Evolutionary conservation across 1,140 invertebrate species (phyloP).

Genomic region (Drosophila miranda): DNA sequence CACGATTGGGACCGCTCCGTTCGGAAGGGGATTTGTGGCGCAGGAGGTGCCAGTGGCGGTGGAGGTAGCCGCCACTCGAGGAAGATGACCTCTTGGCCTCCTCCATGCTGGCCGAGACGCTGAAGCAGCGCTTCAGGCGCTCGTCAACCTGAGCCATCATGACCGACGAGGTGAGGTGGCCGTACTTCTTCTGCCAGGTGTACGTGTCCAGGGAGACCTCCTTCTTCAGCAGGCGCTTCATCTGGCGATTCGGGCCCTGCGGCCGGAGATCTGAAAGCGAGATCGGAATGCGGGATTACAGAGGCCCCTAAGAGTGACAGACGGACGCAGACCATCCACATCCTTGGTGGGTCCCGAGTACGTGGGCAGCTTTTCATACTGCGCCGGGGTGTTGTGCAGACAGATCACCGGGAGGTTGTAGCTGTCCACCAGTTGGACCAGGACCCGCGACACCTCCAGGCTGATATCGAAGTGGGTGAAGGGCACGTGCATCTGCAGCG

Average conservation of each 20-base stretch:
- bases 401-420: slow-evolving; percentile 90
- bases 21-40: slow-evolving; percentile 43
- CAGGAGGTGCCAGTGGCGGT: slow-evolving; percentile 51
- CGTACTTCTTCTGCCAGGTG: slow-evolving; percentile 93
- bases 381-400: slow-evolving; percentile 91
- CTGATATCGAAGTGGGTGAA: slow-evolving; percentile 90
- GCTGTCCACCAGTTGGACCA: slow-evolving; percentile 88
- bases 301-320: no score
- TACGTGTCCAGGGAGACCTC: slow-evolving; percentile 93
- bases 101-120: slow-evolving; percentile 92
- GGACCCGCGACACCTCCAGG: slow-evolving; percentile 89
- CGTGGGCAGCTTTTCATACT: slow-evolving; percentile 90
- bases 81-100: slow-evolving; percentile 82
- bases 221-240: slow-evolving; percentile 90
- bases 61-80: slow-evolving; percentile 29
- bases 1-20: background rate
- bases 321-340: slow-evolving; percentile 84
- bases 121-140: slow-evolving; percentile 89
- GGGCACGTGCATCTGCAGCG: slow-evolving; percentile 89
- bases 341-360: slow-evolving; percentile 90
- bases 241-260: slow-evolving; percentile 89
- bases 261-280: slow-evolving; percentile 85
- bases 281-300: background rate
- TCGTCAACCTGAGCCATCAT: slow-evolving; percentile 91
- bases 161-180: slow-evolving; percentile 89